Percentiles rank a stretch among this genome's conserved stretches.
These are phyloP conservation scores for Neoaliturus tenellus DNA, from an alignment of 2,888 invertebrate species.

Conservation along the genomic window DNA sequence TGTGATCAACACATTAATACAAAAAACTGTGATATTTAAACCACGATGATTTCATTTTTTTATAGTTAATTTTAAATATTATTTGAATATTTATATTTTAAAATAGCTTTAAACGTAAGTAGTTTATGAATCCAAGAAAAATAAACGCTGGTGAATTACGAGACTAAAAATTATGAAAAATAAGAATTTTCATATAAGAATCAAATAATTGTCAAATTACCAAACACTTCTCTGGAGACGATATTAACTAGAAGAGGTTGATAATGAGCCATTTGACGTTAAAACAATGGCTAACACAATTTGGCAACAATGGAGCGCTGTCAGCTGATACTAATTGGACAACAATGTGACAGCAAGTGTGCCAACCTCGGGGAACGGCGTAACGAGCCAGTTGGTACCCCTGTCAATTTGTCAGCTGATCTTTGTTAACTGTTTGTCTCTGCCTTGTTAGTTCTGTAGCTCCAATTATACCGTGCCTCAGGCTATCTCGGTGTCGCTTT, in stretches of 20 bases:
- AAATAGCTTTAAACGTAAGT: too few relatives aligned
- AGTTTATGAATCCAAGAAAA: too few relatives aligned
- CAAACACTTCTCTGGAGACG: too few relatives aligned
- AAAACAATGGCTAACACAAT: constrained; percentile 43
- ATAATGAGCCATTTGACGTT: constrained; percentile 2
- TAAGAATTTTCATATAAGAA: too few relatives aligned
- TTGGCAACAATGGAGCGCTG: constrained; percentile 36
- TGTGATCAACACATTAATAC: too few relatives aligned
- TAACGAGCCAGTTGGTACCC: constrained; percentile 46
- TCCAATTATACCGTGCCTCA: constrained; percentile 34
- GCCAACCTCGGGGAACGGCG: constrained; percentile 42
- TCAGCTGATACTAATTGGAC: constrained; percentile 45
- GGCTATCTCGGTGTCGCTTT: constrained; percentile 15
- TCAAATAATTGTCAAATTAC: too few relatives aligned
- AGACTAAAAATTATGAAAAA: too few relatives aligned
- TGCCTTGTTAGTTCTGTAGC: constrained; percentile 48
- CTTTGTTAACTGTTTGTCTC: constrained; percentile 53
- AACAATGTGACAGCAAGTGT: constrained; percentile 31
- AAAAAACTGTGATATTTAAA: too few relatives aligned
- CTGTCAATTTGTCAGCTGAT: constrained; percentile 53
- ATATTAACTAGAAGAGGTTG: neutral
- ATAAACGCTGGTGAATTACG: too few relatives aligned
- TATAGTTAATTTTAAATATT: too few relatives aligned
- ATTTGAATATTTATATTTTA: too few relatives aligned
- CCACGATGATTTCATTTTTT: too few relatives aligned